phyloP scores from a whole-genome alignment of 2,797 vertebrate genomes.

The Epinephelus malabaricus region DNA sequence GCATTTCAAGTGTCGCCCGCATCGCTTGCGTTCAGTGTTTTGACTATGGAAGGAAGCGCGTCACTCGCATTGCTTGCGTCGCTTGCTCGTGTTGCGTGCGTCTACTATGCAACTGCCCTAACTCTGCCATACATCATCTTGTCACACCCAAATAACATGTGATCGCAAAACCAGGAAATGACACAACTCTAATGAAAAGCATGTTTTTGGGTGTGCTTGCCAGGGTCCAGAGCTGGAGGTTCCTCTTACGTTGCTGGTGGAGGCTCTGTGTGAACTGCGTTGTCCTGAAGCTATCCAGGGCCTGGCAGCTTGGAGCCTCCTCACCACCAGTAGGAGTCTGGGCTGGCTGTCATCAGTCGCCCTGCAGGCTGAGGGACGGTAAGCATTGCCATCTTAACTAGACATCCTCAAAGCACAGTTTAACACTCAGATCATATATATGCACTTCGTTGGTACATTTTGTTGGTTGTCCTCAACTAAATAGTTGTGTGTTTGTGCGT shows the following conservation, averaged over 20 bases:
- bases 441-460: neutral
- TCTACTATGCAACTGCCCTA: no score
- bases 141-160: no score
- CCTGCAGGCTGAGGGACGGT: conserved; percentile 97
- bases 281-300: conserved; percentile 99
- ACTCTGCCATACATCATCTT: no score
- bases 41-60: no score
- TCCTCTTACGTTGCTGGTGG: conserved; percentile 94
- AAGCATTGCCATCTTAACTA: conserved; percentile 10
- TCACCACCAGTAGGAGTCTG: conserved; percentile 90
- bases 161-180: no score
- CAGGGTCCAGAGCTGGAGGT: conserved; percentile 96
- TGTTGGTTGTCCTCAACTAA: conserved; percentile 1
- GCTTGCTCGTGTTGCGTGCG: no score
- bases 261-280: conserved; percentile 95
- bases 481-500: conserved; percentile 30
- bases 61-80: no score
- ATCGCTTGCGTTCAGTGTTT: no score
- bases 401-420: neutral
- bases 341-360: conserved; percentile 95
- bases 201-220: neutral
- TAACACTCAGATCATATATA: neutral
- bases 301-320: conserved; percentile 92
- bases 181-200: neutral
- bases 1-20: no score